phyloP scores from a whole-genome alignment of 2,797 vertebrate genomes.

The Xyrichtys novacula region DNA sequence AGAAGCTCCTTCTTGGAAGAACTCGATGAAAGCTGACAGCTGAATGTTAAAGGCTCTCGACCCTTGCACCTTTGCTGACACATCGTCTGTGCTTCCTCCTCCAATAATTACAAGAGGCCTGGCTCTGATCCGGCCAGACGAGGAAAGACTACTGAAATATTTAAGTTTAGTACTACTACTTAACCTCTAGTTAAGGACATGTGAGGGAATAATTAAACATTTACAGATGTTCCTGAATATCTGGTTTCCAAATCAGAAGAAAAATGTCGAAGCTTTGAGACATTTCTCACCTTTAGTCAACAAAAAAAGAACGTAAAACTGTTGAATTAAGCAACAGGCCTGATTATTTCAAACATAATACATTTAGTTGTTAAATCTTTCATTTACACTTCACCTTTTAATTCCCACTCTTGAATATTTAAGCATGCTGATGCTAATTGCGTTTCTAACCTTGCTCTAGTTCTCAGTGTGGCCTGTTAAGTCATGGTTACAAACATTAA shows the following conservation, averaged over 20 bases:
- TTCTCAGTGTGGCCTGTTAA: background rate
- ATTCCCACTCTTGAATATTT: background rate
- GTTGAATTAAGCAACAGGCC: background rate
- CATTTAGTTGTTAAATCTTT: background rate
- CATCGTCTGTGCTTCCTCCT: constrained; percentile 60
- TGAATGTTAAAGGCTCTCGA: constrained; percentile 65
- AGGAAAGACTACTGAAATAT: constrained; percentile 63
- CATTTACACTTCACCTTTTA: background rate
- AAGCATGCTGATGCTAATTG: background rate
- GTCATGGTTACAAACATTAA: constrained; percentile 1
- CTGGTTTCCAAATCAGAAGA: constrained; percentile 23
- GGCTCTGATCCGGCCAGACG: constrained; percentile 33
- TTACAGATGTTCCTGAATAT: constrained; percentile 43
- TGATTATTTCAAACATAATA: background rate
- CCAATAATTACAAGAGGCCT: constrained; percentile 68
- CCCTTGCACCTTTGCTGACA: constrained; percentile 57
- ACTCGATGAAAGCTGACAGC: constrained; percentile 66
- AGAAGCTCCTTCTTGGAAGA: constrained; percentile 41
- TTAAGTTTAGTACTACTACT: constrained; percentile 49
- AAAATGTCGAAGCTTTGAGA: background rate
- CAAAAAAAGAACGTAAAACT: background rate
- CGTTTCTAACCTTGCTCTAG: background rate
- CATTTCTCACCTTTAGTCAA: background rate
- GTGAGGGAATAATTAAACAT: constrained; percentile 51
- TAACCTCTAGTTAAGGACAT: constrained; percentile 51